Base-by-base conservation (phyloP, 2,113 vertebrate species). In the Myrmecobius fasciatus region DNA sequence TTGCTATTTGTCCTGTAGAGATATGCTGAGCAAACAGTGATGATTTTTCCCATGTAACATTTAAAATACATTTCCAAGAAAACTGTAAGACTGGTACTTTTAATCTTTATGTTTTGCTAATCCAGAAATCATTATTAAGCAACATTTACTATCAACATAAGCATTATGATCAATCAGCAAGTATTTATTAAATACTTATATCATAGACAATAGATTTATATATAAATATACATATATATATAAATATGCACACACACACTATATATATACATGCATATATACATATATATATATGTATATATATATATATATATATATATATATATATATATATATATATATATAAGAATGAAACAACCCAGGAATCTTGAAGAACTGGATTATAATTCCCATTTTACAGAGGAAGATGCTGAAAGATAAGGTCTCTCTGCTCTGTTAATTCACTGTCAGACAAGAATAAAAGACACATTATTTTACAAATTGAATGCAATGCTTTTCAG, bases 1-100 rank as follows among this genome's bases (percentile, higher is more conserved):
- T 0, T 3, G 2, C 14, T 95, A 7, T n/a, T 67, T 49, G 1
- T 49, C 94, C 43, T 43, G 20, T 43, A 22, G 31, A 75, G 67
- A 1, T 92, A 54, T 89, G 10, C 43, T 94, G 43, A 47, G n/a
- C n/a, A 93, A 91, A 7, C 20, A 60, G 3, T 83, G 2, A 60
- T 3, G 56, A 6, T 43, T 92, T 36, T 92, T 5, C 24, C 92
- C 56, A 96, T 53, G 36, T 88, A 91, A 75, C 90, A 53, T 51
- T 93, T 94, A 90, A 47, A 91, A n/a, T 91, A 89, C 2, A 1
- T 92, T 25, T 22, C 96, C 36, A 89, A 6, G 52, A 94, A 89
- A 48, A 52, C 83, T 11, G 14, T 52, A 31, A 91, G 20, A 93
- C 1, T 6, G 90, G 4, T 56, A 83, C 46, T 25, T 83, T 43